phyloP scores from a whole-genome alignment of 2,113 vertebrate genomes.

The Rissa tridactyla region DNA sequence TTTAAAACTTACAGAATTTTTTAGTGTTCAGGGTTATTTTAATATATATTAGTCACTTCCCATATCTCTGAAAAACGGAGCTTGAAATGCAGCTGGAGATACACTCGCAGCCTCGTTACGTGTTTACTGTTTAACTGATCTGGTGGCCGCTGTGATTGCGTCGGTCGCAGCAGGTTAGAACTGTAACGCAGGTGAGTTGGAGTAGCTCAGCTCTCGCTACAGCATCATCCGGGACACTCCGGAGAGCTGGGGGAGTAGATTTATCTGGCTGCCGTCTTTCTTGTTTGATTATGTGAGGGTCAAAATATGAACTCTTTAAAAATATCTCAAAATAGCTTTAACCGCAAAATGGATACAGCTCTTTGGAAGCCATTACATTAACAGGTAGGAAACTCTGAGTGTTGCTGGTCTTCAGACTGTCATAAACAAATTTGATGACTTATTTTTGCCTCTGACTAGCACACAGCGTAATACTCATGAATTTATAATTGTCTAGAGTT shows the following conservation, averaged over 20 bases:
- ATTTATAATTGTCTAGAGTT: not conserved
- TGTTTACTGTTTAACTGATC: not conserved
- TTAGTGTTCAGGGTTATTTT: not conserved
- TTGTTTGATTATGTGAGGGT: not conserved
- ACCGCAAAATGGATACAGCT: not conserved
- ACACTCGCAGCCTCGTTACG: rapidly evolving
- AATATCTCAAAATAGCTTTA: slow-evolving; percentile 1
- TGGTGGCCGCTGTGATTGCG: not conserved
- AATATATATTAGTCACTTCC: not conserved
- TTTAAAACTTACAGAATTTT: not conserved
- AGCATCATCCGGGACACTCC: not conserved
- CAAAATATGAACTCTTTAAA: not conserved
- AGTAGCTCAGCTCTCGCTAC: not conserved
- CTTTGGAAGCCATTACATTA: not conserved
- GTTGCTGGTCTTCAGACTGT: not conserved
- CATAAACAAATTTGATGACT: not conserved
- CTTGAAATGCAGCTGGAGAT: not conserved
- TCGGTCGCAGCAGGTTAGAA: not conserved
- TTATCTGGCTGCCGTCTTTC: not conserved
- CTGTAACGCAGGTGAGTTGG: not conserved
- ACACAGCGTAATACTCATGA: not conserved
- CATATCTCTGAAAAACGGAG: not conserved
- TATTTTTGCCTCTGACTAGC: slow-evolving; percentile 14
- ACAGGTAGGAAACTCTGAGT: slow-evolving; percentile 43
- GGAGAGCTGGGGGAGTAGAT: not conserved